Conservation (phyloP, 64 coral and sea anemone genomes). For the Cladopsammia gracilis region DNA sequence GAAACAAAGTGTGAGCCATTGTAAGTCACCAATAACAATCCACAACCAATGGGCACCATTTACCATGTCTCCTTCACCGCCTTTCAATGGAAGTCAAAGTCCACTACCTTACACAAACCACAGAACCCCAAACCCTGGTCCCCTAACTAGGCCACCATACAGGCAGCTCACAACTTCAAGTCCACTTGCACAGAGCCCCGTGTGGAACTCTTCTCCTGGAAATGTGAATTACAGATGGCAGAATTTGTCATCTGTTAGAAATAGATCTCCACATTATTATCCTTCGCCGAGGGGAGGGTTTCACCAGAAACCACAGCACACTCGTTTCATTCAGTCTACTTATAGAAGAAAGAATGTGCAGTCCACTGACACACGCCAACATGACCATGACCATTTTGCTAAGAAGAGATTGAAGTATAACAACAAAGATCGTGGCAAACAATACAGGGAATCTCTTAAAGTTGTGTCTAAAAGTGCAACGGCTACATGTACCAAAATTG, state of each 20-base stretch:
- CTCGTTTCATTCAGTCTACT: neutral
- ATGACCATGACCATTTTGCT: constrained; percentile 16
- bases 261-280: constrained; percentile 24
- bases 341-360: neutral
- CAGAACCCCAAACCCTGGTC: constrained; percentile 5
- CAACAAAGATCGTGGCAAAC: constrained; percentile 12
- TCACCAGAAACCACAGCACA: constrained; percentile 30
- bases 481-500: neutral
- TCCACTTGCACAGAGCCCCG: neutral
- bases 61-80: neutral
- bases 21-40: constrained; percentile 17
- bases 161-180: constrained; percentile 7
- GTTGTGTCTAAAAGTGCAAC: constrained; percentile 15
- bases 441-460: constrained; percentile 36
- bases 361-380: neutral
- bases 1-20: constrained; percentile 8
- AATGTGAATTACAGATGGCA: constrained; percentile 38
- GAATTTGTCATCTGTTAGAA: constrained; percentile 15
- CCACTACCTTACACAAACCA: neutral
- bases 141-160: neutral
- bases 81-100: neutral
- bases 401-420: constrained; percentile 21
- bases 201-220: constrained; percentile 21
- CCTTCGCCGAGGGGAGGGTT: neutral
- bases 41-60: neutral